These are phyloP conservation scores for Dolomedes plantarius DNA, from an alignment of 2,888 invertebrate genomes.

Conservation along the genomic window DNA sequence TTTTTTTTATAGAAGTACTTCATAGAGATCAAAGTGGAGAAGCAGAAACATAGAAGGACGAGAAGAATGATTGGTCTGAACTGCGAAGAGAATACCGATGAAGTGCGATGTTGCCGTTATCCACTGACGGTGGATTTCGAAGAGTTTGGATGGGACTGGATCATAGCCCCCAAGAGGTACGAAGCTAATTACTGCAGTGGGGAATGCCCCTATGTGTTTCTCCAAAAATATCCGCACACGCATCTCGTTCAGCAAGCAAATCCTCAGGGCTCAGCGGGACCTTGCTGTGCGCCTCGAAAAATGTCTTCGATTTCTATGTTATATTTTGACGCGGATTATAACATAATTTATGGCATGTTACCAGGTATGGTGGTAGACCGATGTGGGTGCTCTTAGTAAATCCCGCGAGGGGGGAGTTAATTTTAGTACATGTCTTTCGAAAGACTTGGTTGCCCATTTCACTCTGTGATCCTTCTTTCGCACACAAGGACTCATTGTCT, in stretches of 20 bases:
- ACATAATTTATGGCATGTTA: constrained; percentile 90
- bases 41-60: constrained; percentile 78
- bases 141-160: constrained; percentile 97
- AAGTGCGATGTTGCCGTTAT: constrained; percentile 94
- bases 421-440: constrained; percentile 47
- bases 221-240: constrained; percentile 91
- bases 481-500: constrained; percentile 30
- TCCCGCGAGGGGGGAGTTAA: neutral
- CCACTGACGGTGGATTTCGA: constrained; percentile 95
- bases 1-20: constrained; percentile 74
- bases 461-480: constrained; percentile 62
- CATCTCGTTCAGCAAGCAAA: constrained; percentile 89
- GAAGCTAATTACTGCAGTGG: constrained; percentile 97
- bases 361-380: constrained; percentile 96
- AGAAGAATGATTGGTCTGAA: constrained; percentile 83
- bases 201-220: constrained; percentile 91
- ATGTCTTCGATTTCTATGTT: constrained; percentile 88
- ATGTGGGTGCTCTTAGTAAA: constrained; percentile 89
- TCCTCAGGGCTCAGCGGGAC: constrained; percentile 86
- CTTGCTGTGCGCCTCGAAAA: constrained; percentile 94
- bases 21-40: constrained; percentile 74
- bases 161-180: constrained; percentile 95
- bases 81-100: constrained; percentile 88
- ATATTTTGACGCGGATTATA: constrained; percentile 91
- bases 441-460: constrained; percentile 26